Evolutionary conservation across 1,140 invertebrate genomes (phyloP), one percentile per base, ranked within the genome.

Genomic region (Scylla paramamosain): DNA sequence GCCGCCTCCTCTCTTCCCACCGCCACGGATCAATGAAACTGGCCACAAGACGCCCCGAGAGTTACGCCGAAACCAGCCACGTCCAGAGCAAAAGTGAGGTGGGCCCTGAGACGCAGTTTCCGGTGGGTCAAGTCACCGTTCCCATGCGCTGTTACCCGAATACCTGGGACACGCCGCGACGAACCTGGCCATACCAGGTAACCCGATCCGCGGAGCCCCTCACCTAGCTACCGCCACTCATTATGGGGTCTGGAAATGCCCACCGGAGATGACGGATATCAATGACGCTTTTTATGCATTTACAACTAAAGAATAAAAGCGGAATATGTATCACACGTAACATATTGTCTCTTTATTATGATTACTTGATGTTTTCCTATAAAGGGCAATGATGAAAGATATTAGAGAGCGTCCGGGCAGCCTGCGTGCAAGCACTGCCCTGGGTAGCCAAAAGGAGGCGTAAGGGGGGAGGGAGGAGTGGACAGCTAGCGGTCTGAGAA

Each of bases 121-220:
- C 59, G 46, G 12, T 32, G 93, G 88, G 48, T 94, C 87, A 88
- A 77, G 29, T 86, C 83, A 46, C 94, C 29, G 39, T 94, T 94
- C 94, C 94, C 94, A 94, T 46, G 89, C 67, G 67, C 82, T 94
- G 94, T 91, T 94, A 94, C 89, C 46, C 82, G 94, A 94, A 91
- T 86, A 94, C 94, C 94, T 91, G 94, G 46, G 94, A 91, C 31
- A 46, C 31, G 29, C 32, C 86, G 32, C 31, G 77, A 32, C 86
- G 32, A 59, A 82, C 28, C 48, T 29, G 28, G n/a, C 93, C 46
- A 82, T 29, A 48, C 16, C 89, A 86, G 88, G 94, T 94, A 94
- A 94, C 89, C 67, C 82, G 94, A 94, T 52, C 31, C 86, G 25
- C 84, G 25, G 46, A 32, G 32, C 28, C 93, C 93, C 93, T 88